Percentiles rank a stretch among this genome's conserved stretches.
These are phyloP conservation scores for Drosophila dunni DNA, from an alignment of 1,140 invertebrate species.

Conservation along the genomic window DNA sequence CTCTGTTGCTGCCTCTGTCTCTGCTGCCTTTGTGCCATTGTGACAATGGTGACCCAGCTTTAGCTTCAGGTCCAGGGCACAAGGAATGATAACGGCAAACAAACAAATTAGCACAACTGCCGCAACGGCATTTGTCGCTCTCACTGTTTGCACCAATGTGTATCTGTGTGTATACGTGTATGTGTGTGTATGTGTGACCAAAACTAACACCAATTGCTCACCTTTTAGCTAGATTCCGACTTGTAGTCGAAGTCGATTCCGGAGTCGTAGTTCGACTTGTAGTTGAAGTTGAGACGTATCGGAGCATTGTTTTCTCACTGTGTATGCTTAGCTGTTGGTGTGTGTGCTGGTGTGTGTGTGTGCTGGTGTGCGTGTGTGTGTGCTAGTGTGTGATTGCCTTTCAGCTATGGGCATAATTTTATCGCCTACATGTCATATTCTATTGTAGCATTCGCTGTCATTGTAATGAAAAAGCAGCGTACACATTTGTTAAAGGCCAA, in stretches of 20 bases:
- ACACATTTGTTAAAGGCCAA: conserved; percentile 78
- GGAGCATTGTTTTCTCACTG: conserved; percentile 1
- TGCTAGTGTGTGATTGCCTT: conserved; percentile 15
- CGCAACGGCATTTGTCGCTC: conserved; percentile 78
- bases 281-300: neutral
- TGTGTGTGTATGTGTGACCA: conserved; percentile 35
- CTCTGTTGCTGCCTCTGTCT: conserved; percentile 35
- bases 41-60: conserved; percentile 72
- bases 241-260: conserved; percentile 18
- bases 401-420: conserved; percentile 69
- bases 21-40: conserved; percentile 50
- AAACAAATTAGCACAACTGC: conserved; percentile 83
- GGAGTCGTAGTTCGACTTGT: conserved; percentile 3
- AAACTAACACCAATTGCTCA: conserved; percentile 54
- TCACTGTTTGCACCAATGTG: conserved; percentile 31
- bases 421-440: conserved; percentile 82
- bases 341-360: conserved; percentile 29
- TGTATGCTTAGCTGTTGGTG: neutral
- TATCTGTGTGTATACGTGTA: conserved; percentile 4
- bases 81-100: conserved; percentile 79
- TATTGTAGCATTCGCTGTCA: conserved; percentile 82
- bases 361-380: conserved; percentile 23
- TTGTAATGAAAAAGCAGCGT: conserved; percentile 73
- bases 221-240: conserved; percentile 46
- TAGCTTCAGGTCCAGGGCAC: conserved; percentile 53